Conservation (phyloP, 2,113 vertebrate genomes). For the Ciconia boyciana region DNA sequence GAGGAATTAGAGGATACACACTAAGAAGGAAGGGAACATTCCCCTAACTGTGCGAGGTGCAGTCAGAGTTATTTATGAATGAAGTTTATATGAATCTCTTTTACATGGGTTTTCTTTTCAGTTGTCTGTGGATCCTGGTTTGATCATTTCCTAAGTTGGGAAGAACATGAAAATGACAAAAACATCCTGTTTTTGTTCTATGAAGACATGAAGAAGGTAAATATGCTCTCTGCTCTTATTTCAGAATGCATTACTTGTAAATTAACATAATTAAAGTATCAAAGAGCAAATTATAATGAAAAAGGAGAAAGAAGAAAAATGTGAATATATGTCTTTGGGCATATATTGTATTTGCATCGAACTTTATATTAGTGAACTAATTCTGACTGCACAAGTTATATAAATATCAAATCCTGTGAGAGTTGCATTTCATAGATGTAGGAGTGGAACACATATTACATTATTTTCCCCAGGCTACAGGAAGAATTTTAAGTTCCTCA, state of each 20-base stretch:
- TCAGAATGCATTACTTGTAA: neutral
- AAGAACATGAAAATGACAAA: conserved; percentile 58
- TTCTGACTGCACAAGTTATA: neutral
- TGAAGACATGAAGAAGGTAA: conserved; percentile 78
- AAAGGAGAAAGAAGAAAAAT: neutral
- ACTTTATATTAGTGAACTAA: neutral
- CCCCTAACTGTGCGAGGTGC: neutral
- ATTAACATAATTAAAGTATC: neutral
- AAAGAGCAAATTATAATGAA: neutral
- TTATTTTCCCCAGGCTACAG: neutral
- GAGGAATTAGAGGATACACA: neutral
- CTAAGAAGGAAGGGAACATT: neutral
- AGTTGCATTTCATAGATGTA: neutral
- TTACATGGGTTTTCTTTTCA: conserved; percentile 9
- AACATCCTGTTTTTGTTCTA: conserved; percentile 73
- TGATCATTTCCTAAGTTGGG: conserved; percentile 75
- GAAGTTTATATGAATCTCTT: neutral
- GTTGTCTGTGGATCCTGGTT: conserved; percentile 79
- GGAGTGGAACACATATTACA: neutral
- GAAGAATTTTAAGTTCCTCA: neutral
- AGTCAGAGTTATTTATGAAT: neutral
- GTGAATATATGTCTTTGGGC: neutral
- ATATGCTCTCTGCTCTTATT: neutral
- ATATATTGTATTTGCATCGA: neutral
- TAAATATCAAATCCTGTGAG: neutral